Conservation (phyloP, 2,888 invertebrate genomes). For the Timema cristinae region DNA sequence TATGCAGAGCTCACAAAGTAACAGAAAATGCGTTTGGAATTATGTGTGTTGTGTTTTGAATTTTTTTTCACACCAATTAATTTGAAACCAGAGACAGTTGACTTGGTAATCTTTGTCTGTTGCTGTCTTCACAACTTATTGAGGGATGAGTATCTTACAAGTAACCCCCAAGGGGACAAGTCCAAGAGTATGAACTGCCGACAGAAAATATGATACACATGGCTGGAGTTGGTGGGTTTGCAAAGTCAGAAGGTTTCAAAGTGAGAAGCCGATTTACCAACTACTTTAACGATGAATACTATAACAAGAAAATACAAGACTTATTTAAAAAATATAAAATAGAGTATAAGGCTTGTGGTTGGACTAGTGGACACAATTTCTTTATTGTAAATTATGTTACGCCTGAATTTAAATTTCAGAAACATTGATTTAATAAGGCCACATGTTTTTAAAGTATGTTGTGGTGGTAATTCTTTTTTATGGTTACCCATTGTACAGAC, state of each 20-base stretch:
- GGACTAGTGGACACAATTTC: too few relatives aligned
- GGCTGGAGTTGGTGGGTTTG: slow-evolving; percentile 1
- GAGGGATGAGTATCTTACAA: background rate
- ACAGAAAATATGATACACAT: slow-evolving; percentile 1
- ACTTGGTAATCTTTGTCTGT: background rate
- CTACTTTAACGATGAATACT: background rate
- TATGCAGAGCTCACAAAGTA: too few relatives aligned
- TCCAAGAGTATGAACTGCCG: background rate
- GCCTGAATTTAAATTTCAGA: too few relatives aligned
- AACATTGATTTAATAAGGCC: too few relatives aligned
- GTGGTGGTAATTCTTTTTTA: too few relatives aligned
- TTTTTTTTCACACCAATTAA: slow-evolving; percentile 7
- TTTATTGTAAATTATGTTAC: too few relatives aligned
- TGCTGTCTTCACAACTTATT: slow-evolving; percentile 8
- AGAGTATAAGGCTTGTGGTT: too few relatives aligned
- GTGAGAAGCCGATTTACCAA: background rate
- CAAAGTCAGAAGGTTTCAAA: background rate
- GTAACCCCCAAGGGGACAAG: background rate
- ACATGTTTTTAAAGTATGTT: too few relatives aligned
- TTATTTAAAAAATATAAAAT: too few relatives aligned
- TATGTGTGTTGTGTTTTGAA: background rate
- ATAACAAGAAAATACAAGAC: background rate
- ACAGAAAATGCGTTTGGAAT: too few relatives aligned
- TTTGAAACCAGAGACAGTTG: slow-evolving; percentile 3
- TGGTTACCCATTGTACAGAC: too few relatives aligned